Percentiles rank a stretch among this genome's conserved stretches.
Conservation (phyloP, 2,797 vertebrate genomes). For the Notoglanidium macrostoma region DNA sequence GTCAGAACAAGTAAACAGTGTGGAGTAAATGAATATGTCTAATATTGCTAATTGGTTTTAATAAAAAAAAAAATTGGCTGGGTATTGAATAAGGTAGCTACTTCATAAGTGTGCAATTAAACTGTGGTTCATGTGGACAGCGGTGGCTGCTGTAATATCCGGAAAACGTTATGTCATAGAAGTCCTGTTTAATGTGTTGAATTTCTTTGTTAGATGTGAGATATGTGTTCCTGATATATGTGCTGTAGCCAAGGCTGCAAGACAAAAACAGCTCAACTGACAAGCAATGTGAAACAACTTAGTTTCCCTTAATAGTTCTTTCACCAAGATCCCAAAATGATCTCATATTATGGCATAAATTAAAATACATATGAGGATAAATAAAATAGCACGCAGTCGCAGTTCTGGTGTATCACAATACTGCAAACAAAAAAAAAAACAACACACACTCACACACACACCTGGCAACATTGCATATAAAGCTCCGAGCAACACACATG, state of each 20-base stretch:
- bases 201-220: constrained; percentile 1
- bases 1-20: background rate
- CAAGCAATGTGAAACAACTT: background rate
- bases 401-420: background rate
- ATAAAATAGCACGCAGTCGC: background rate
- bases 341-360: background rate
- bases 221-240: background rate
- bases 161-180: background rate
- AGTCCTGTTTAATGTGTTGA: background rate
- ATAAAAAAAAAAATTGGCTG: background rate
- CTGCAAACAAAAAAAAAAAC: background rate
- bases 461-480: background rate
- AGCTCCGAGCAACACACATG: background rate
- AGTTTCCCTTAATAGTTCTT: background rate
- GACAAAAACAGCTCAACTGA: background rate
- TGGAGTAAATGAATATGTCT: background rate
- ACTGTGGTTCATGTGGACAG: constrained; percentile 1
- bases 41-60: constrained; percentile 10
- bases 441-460: background rate
- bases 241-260: background rate
- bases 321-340: background rate
- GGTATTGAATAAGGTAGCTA: background rate
- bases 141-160: background rate
- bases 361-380: background rate
- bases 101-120: constrained; percentile 5